Percentiles rank a stretch among this genome's conserved stretches.
Evolutionary conservation across 2,113 vertebrate genomes (phyloP).

Genomic region (Zosterops pallidus): DNA sequence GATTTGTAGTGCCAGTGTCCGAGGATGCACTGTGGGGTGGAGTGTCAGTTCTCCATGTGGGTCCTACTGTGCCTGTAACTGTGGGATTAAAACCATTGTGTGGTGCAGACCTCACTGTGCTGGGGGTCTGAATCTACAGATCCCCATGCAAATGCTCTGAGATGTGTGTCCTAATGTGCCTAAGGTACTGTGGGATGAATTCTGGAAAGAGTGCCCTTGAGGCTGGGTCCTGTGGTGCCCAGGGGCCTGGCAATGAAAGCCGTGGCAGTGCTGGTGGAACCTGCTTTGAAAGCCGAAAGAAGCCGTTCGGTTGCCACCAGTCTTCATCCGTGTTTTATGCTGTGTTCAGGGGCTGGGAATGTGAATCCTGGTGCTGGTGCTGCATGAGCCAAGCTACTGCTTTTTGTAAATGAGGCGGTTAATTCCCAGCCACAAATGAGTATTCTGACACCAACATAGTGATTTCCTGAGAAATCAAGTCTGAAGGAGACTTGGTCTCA

Average conservation of each 20-base stretch:
- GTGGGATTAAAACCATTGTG: not conserved
- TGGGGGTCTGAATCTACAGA: not conserved
- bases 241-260: not conserved
- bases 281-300: not conserved
- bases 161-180: not conserved
- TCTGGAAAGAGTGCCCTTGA: conserved; percentile 14
- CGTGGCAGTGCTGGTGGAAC: not conserved
- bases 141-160: not conserved
- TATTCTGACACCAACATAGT: not conserved
- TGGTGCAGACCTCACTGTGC: fast-evolving
- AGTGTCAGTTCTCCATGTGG: not conserved
- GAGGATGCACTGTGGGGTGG: not conserved
- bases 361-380: not conserved
- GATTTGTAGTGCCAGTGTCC: not conserved
- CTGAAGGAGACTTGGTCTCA: not conserved
- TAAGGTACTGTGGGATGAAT: not conserved
- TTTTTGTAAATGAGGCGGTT: not conserved
- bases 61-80: not conserved
- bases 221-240: not conserved
- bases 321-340: not conserved
- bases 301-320: not conserved
- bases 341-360: not conserved
- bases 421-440: not conserved
- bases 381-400: not conserved
- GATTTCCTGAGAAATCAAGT: conserved; percentile 3